Percentiles rank a stretch among this genome's conserved stretches.
These are phyloP conservation scores for Mus musculus DNA, from an alignment of 2,113 vertebrate genomes.

Conservation along the genomic window GRCm39 chr7:100060501-100061000, in stretches of 20 bases:
- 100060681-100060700: slow-evolving; percentile 36
- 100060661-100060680: neutral
- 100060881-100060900: too few relatives aligned
- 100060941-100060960: neutral
- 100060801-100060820: neutral
- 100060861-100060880: neutral
- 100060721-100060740: slow-evolving; percentile 24
- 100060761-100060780: neutral
- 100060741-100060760: slow-evolving; percentile 18
- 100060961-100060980: too few relatives aligned
- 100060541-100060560: neutral
- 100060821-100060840: neutral
- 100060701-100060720: slow-evolving; percentile 15
- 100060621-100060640: neutral
- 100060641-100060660: neutral
- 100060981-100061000: neutral
- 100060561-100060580: slow-evolving; percentile 16
- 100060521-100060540: neutral
- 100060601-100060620: neutral
- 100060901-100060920: neutral
- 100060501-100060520: neutral
- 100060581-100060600: slow-evolving; percentile 42
- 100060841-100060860: neutral
- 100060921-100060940: neutral
- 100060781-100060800: neutral